Conservation (phyloP, 2,888 invertebrate genomes). For the Stramonita haemastoma region DNA sequence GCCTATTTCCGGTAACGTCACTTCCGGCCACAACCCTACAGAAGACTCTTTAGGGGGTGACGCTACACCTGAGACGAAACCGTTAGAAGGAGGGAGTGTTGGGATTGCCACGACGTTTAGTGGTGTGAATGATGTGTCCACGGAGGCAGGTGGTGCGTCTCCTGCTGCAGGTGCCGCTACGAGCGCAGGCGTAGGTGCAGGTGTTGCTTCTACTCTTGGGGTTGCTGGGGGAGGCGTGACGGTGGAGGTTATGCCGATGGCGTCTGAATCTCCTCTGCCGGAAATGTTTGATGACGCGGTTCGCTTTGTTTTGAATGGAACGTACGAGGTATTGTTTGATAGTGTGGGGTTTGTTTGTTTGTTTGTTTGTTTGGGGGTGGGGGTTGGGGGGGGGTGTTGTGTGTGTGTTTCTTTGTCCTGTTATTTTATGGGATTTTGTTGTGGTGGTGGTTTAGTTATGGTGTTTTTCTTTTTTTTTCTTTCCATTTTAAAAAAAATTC, state of each 20-base stretch:
- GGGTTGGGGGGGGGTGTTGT: too few species aligned
- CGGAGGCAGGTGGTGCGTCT: too few species aligned
- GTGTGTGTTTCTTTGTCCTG: background rate
- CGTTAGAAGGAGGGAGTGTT: background rate
- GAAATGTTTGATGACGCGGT: background rate
- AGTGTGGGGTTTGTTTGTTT: background rate
- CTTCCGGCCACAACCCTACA: background rate
- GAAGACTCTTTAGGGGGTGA: background rate
- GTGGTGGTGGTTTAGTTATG: background rate
- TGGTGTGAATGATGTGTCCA: background rate
- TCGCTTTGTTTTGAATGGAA: slow-evolving; percentile 1
- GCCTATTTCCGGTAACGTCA: background rate
- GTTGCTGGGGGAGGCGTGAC: background rate
- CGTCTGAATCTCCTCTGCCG: background rate
- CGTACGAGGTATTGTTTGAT: background rate
- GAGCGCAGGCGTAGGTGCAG: background rate
- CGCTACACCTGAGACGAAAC: too few species aligned
- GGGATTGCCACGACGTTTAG: too few species aligned
- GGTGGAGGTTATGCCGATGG: background rate
- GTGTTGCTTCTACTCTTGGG: background rate
- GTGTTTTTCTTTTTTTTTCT: background rate
- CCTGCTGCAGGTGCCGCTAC: too few species aligned
- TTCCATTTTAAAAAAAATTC: background rate
- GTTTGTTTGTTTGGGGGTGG: too few species aligned
- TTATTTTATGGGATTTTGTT: too few species aligned